Evolutionary conservation across 2,113 vertebrate genomes (phyloP), one percentile per base, ranked within the genome.

Genomic region (human): DNA sequence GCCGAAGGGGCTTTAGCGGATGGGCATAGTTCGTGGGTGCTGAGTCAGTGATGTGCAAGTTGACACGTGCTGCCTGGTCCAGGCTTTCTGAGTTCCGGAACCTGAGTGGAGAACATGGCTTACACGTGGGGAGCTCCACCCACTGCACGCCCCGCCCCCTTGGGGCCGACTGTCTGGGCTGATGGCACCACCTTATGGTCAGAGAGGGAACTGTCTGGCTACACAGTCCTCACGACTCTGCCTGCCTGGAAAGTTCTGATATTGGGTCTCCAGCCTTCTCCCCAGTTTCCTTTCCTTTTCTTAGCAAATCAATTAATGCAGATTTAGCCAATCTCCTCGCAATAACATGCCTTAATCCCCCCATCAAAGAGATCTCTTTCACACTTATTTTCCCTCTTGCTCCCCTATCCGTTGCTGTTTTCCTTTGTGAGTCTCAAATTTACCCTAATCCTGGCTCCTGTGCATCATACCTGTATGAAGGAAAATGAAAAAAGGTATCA

Each of bases 131-230:
- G 72, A 86, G 73, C 90, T 75, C 93, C 79, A 61, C 91, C 97
- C 68, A 45, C 83, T 13, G 22, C 48, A 38, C 6, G 57, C 79
- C 85, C 72, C 40, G n/a, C 68, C 96, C 93, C 92, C 81, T 57
- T 23, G 93, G 92, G 55, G n/a, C 89, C 55, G 92, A 13, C 98
- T 94, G 57, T 48, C 94, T 91, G 96, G 70, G 80, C 89, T 57
- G 93, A 94, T 95, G 91, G 96, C 96, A 40, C 97, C 96, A 98
- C 96, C 97, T 98, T 85, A 72, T 98, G 97, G 97, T 87, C 72
- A 79, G 45, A 96, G 57, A 22, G 32, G 78, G 94, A 97, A 97
- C 81, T 92, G 80, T 57, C 50, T 66, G 92, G 38, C 50, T 35
- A 68, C 14, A 68, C 32, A 7, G 32, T 18, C 23, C 61, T 59